phyloP scores from a whole-genome alignment of 2,113 vertebrate genomes.

The Hemiprocne comata region DNA sequence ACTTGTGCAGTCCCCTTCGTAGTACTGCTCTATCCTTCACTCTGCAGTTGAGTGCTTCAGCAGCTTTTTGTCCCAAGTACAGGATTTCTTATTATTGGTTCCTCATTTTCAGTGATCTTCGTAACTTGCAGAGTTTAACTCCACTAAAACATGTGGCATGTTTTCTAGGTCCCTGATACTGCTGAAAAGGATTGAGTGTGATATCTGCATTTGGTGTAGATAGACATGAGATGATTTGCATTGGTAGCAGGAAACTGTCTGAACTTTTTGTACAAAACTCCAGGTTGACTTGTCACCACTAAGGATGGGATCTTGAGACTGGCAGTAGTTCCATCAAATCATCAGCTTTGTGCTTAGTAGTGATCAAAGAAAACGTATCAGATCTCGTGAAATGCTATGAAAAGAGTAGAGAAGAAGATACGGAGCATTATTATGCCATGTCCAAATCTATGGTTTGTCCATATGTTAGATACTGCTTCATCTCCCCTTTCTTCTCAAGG shows the following conservation, averaged over 20 bases:
- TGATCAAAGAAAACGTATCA: background rate
- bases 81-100: background rate
- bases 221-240: background rate
- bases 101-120: background rate
- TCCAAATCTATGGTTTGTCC: background rate
- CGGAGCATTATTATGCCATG: background rate
- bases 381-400: background rate
- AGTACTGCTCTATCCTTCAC: background rate
- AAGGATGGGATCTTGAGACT: background rate
- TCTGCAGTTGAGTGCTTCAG: background rate
- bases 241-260: background rate
- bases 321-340: background rate
- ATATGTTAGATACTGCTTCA: background rate
- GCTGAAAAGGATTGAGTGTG: background rate
- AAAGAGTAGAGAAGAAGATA: background rate
- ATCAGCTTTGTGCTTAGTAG: background rate
- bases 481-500: background rate
- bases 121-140: slow-evolving; percentile 17
- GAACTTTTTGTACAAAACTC: background rate
- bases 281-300: background rate
- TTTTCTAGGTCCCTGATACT: background rate
- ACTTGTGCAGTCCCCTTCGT: background rate
- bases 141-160: background rate
- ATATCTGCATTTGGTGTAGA: background rate
- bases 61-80: background rate